phyloP scores from a whole-genome alignment of 2,797 vertebrate species.

The Jordanella pulchra region DNA sequence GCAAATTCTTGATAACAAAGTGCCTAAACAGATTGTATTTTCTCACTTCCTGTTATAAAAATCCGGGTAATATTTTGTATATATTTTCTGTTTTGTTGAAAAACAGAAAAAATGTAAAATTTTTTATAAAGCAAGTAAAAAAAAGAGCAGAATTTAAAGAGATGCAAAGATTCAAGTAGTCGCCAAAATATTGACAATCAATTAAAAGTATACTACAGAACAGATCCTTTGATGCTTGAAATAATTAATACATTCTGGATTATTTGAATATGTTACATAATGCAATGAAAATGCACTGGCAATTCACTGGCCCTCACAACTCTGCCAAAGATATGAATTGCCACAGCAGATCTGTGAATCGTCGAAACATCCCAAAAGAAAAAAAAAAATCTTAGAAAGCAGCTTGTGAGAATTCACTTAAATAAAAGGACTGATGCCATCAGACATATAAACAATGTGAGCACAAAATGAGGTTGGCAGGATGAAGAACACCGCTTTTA shows the following conservation, averaged over 20 bases:
- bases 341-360: slow-evolving; percentile 59
- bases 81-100: neutral
- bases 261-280: neutral
- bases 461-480: slow-evolving; percentile 1
- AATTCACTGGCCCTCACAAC: slow-evolving; percentile 37
- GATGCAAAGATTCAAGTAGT: neutral
- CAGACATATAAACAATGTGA: slow-evolving; percentile 47
- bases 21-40: too few relatives aligned
- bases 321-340: slow-evolving; percentile 56
- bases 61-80: too few relatives aligned
- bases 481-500: neutral
- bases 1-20: neutral
- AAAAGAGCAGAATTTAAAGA: neutral
- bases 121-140: neutral
- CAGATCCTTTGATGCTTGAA: neutral
- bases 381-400: slow-evolving; percentile 54
- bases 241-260: neutral
- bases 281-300: slow-evolving; percentile 47
- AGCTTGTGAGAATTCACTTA: slow-evolving; percentile 61
- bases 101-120: neutral
- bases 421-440: slow-evolving; percentile 61
- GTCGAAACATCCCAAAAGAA: slow-evolving; percentile 31
- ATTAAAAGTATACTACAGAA: neutral
- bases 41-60: neutral
- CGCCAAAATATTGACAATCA: neutral